Conservation (phyloP, 1,140 invertebrate genomes). For the Agraylea sexmaculata region DNA sequence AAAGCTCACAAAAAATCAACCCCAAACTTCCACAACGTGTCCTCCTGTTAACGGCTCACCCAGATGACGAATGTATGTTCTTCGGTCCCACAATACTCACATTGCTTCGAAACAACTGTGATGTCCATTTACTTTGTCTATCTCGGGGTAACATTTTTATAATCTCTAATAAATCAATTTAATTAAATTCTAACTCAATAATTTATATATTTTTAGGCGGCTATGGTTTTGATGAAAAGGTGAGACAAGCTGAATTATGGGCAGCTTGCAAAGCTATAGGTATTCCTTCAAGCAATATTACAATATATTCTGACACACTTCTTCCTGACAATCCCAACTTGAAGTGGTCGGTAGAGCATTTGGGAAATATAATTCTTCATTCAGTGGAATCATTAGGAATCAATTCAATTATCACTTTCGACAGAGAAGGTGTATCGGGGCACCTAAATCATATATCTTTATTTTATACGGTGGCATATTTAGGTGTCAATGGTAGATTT, state of each 20-base stretch:
- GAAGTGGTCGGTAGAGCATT: constrained; percentile 61
- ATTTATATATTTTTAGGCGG: constrained; percentile 47
- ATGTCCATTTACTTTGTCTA: constrained; percentile 75
- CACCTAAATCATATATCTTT: constrained; percentile 83
- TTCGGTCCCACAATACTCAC: constrained; percentile 83
- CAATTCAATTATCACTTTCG: constrained; percentile 83
- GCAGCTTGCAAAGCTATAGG: constrained; percentile 64
- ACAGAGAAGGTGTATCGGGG: constrained; percentile 76
- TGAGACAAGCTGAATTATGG: constrained; percentile 66
- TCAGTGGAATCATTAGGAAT: constrained; percentile 63
- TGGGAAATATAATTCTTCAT: constrained; percentile 60
- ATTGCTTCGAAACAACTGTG: constrained; percentile 47
- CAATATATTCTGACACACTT: constrained; percentile 53
- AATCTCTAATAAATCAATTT: constrained; percentile 2
- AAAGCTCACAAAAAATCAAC: too few species aligned
- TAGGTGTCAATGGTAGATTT: constrained; percentile 61
- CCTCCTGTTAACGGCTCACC: constrained; percentile 82
- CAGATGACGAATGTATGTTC: constrained; percentile 97
- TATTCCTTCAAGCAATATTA: constrained; percentile 63
- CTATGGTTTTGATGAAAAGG: constrained; percentile 53
- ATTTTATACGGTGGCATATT: constrained; percentile 63
- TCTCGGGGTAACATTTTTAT: constrained; percentile 54
- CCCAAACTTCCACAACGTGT: constrained; percentile 44
- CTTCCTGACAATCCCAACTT: constrained; percentile 63
- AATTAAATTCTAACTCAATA: constrained; percentile 3